Percentiles rank a stretch among this genome's conserved stretches.
Conservation (phyloP, 2,113 vertebrate species). For the Platichthys stellatus region DNA sequence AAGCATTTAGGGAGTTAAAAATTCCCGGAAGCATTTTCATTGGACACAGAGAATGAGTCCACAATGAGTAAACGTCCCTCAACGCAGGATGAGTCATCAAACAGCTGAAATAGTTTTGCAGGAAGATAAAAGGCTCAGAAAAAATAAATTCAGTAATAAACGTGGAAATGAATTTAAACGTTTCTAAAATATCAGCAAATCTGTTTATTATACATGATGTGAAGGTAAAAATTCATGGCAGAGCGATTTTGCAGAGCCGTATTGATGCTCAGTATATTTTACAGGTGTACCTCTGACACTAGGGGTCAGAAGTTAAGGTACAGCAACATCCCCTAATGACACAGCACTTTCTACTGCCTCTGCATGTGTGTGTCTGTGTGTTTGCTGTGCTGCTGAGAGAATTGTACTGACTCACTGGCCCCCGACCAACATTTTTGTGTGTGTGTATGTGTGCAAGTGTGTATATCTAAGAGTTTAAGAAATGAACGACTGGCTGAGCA, state of each 20-base stretch:
- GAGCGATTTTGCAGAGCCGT: not conserved
- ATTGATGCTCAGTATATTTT: not conserved
- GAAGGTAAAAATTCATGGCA: not conserved
- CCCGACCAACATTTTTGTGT: not conserved
- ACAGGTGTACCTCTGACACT: not conserved
- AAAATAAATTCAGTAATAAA: too few species aligned
- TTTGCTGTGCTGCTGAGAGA: too few species aligned
- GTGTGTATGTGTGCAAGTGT: not conserved
- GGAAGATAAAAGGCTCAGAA: not conserved
- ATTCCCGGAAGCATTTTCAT: too few species aligned
- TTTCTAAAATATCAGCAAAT: not conserved
- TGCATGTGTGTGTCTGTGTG: too few species aligned
- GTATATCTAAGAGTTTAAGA: not conserved
- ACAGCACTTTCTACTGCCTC: not conserved
- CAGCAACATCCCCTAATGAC: not conserved
- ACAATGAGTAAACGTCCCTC: not conserved
- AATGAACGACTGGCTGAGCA: slow-evolving; percentile 5
- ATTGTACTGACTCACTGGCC: too few species aligned
- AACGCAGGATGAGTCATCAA: not conserved
- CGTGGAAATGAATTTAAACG: not conserved
- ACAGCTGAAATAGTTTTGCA: not conserved
- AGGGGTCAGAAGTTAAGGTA: not conserved
- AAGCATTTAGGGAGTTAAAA: not conserved
- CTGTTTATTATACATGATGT: too few species aligned
- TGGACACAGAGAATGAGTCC: too few species aligned